Conservation (phyloP, 92 coral and sea anemone species). For the Porites cylindrica region DNA sequence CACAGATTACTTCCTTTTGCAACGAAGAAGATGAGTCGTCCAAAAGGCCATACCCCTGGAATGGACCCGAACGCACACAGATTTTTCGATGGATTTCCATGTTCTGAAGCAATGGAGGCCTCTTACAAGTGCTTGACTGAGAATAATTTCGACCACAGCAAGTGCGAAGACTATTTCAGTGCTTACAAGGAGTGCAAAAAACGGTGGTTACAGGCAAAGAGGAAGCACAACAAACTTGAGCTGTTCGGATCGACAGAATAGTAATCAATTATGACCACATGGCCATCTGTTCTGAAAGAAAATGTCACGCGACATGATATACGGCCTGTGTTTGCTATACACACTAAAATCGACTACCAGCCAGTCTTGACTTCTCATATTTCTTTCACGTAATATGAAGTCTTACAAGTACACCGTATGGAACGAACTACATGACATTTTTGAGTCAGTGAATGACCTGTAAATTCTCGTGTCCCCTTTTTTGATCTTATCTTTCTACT, state of each 20-base stretch:
- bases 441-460: too few relatives aligned
- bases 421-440: too few relatives aligned
- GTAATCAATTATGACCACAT: background rate
- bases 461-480: too few relatives aligned
- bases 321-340: too few relatives aligned
- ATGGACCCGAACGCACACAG: constrained; percentile 54
- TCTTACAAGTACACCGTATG: too few relatives aligned
- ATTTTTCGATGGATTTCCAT: constrained; percentile 46
- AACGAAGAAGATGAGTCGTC: constrained; percentile 6
- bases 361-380: too few relatives aligned
- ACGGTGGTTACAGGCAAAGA: constrained; percentile 28
- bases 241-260: background rate
- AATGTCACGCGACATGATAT: too few relatives aligned
- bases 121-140: constrained; percentile 28
- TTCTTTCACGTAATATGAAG: too few relatives aligned
- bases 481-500: too few relatives aligned
- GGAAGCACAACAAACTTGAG: constrained; percentile 16
- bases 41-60: constrained; percentile 47
- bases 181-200: constrained; percentile 43
- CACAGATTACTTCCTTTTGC: background rate
- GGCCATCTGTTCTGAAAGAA: too few relatives aligned
- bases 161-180: constrained; percentile 32
- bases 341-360: too few relatives aligned
- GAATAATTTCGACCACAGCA: constrained; percentile 23
- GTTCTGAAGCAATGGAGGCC: constrained; percentile 39